Evolutionary conservation across 2,888 invertebrate species (phyloP), one percentile per base, ranked within the genome.

Genomic region (Hirtodrosophila alboralis): DNA sequence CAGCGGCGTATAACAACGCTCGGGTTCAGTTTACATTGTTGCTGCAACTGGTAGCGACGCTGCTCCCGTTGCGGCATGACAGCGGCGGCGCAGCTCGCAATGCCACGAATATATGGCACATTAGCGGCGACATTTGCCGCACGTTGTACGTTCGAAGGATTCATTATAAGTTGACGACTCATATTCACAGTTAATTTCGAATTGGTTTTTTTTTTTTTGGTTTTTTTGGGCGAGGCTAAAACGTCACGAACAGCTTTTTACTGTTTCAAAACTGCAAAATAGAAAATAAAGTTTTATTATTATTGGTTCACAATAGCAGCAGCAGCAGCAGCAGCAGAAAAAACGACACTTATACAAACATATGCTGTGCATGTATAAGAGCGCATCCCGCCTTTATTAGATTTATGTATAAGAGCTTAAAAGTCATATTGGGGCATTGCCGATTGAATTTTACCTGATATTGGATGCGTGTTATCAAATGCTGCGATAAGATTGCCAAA

Each of bases 1-100:
- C 89, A 89, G 78, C 89, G 89, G 21, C 87, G 88, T 41, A 83
- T 77, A 57, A 79, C 81, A 64, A 72, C 71, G 53, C 63, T 86
- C 31, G 78, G 37, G 45, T 71, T 44, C 14, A 66, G 40, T 59
- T 51, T 67, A 54, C 64, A 65, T 61, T 68, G 64, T 53, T 73
- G 77, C 44, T 72, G 79, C 31, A 59, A 76, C 67, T 52, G 65
- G 30, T 44, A 16, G 38, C 21, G 18, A 12, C 30, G 70, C 43
- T 56, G 45, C 16, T 60, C 59, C 13, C 52, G 57, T 45, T 53
- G 43, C 38, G 43, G 26, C 56, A 36, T 10, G 26, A 33, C 59
- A 13, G 33, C 54, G 14, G 26, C 27, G 37, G 31, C 36, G 16
- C 36, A 36, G 54, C 31, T 58, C 21, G 5, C 8, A 13, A 31